Base-by-base conservation (phyloP, 2,113 vertebrate genomes). In the Poeciliopsis occidentalis region DNA sequence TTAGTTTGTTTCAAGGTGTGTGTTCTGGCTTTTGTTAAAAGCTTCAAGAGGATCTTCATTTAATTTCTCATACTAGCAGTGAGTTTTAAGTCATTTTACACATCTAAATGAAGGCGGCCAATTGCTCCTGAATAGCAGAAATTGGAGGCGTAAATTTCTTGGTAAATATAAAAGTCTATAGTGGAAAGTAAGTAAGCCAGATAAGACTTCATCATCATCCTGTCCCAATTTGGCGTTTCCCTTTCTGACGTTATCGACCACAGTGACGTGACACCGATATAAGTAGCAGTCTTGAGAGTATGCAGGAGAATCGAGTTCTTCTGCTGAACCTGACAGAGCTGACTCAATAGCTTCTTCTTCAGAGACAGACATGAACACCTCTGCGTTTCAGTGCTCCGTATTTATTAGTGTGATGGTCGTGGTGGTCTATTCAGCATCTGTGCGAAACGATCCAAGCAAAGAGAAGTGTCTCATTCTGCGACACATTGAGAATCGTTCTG, bases 181-280 rank as follows among this genome's bases (percentile, higher is more conserved):
- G 15, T 71, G 83, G 75, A 84, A 89, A 11, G 39, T 73, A 76
- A 30, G 66, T 34, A 60, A 62, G 51, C 2, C 8, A 15, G 78
- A 87, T 63, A 62, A 13, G 22, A 57, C 24, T 31, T 69, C 71
- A 0, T 37, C 17, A 57, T 77, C 78, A 61, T 39, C 39, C 7
- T 29, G 8, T 34, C 82, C 86, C 76, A 85, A 85, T 90, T 86
- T 81, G 87, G 88, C 37, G n/a, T 30, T 8, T 80, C 80, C 79
- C 71, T 76, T 32, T 37, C 12, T 79, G 83, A 88, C 83, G 76
- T 73, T 37, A 32, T 75, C 39, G 68, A 80, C 67, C 24, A 44
- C 29, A 39, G 77, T 79, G 76, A 51, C 3, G 30, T 27, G 27
- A 31, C 65, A 32, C 61, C 29, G 31, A n/a, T 84, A 88, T 82